phyloP scores from a whole-genome alignment of 2,797 vertebrate species.

The Pseudopleuronectes americanus region DNA sequence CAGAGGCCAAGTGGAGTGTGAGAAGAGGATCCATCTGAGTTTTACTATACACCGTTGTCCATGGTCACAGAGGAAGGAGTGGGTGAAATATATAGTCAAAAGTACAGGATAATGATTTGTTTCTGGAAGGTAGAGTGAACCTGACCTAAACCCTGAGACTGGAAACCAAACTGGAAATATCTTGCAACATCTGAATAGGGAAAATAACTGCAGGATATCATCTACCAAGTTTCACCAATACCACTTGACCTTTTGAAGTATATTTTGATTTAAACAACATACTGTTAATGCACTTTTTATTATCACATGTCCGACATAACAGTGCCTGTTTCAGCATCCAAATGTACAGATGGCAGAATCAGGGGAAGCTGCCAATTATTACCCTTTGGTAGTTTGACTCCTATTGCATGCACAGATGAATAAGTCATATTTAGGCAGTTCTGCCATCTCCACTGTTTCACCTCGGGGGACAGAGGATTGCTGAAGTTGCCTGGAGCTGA shows the following conservation, averaged over 20 bases:
- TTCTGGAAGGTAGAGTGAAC: slow-evolving; percentile 3
- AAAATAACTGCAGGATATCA: slow-evolving; percentile 3
- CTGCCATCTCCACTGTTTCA: slow-evolving; percentile 57
- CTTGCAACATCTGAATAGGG: background rate
- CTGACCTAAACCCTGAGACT: slow-evolving; percentile 3
- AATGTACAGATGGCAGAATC: slow-evolving; percentile 65
- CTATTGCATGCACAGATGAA: slow-evolving; percentile 65
- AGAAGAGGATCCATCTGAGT: slow-evolving; percentile 31
- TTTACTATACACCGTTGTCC: slow-evolving; percentile 25
- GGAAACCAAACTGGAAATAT: background rate
- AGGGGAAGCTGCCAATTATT: slow-evolving; percentile 49
- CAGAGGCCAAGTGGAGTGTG: slow-evolving; percentile 33
- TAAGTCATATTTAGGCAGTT: slow-evolving; percentile 55
- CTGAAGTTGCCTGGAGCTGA: slow-evolving; percentile 66
- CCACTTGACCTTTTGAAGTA: background rate
- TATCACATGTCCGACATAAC: slow-evolving; percentile 21
- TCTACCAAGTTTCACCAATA: background rate
- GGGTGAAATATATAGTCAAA: background rate
- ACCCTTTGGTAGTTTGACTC: slow-evolving; percentile 62
- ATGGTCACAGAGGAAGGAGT: background rate
- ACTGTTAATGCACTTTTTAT: slow-evolving; percentile 7
- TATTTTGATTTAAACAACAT: slow-evolving; percentile 12
- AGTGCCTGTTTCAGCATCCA: slow-evolving; percentile 33
- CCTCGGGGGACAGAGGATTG: slow-evolving; percentile 49
- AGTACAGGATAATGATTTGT: background rate